Percentiles rank a stretch among this genome's conserved stretches.
phyloP scores from a whole-genome alignment of 2,113 vertebrate species.

The Monopterus albus region DNA sequence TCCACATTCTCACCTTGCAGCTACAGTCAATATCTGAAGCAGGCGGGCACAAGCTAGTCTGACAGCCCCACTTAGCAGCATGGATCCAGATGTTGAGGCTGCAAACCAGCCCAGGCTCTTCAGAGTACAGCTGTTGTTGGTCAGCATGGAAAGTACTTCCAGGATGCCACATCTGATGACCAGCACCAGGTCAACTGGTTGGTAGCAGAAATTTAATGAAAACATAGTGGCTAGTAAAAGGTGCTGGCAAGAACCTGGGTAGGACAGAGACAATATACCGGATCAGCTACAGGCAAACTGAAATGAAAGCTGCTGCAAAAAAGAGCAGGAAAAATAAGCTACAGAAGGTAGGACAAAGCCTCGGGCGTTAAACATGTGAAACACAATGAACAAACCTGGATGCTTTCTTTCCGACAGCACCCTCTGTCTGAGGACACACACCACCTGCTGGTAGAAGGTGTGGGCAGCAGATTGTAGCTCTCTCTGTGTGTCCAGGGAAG shows the following conservation, averaged over 20 bases:
- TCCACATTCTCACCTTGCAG: constrained; percentile 76
- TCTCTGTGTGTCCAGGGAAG: constrained; percentile 70
- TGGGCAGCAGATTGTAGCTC: constrained; percentile 83
- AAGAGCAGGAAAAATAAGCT: too few relatives aligned
- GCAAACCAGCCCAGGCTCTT: constrained; percentile 84
- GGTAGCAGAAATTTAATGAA: constrained; percentile 83
- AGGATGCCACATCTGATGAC: constrained; percentile 81
- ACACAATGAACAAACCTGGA: constrained; percentile 67
- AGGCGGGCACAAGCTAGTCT: constrained; percentile 80
- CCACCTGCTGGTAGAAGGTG: constrained; percentile 84
- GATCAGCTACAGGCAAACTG: not conserved
- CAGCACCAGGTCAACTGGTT: constrained; percentile 82
- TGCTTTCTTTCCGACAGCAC: constrained; percentile 74
- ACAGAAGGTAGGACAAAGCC: too few relatives aligned
- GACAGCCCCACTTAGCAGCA: constrained; percentile 77
- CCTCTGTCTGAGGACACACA: constrained; percentile 80
- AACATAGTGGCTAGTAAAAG: constrained; percentile 85
- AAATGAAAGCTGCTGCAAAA: not conserved
- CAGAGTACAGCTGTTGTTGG: constrained; percentile 81
- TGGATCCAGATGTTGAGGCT: constrained; percentile 74
- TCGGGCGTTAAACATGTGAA: too few relatives aligned
- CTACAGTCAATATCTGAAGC: constrained; percentile 84
- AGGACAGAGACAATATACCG: constrained; percentile 5
- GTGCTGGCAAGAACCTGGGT: constrained; percentile 81
- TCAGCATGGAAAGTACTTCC: constrained; percentile 81